phyloP scores from a whole-genome alignment of 2,113 vertebrate genomes.

The Motacilla alba region DNA sequence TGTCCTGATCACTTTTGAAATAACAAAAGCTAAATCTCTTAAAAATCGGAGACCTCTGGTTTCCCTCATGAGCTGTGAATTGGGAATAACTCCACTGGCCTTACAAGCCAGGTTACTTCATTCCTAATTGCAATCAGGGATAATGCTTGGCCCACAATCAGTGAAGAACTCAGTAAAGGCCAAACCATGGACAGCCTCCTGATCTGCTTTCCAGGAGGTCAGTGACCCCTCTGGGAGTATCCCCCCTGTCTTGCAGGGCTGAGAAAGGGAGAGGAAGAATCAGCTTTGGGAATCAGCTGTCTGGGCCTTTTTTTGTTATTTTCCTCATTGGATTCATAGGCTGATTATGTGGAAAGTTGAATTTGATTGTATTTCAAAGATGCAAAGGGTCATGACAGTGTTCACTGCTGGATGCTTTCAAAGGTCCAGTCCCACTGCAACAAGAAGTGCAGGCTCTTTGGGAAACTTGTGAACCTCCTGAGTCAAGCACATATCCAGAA shows the following conservation, averaged over 20 bases:
- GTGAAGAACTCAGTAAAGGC: not conserved
- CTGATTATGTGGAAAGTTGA: not conserved
- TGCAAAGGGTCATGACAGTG: not conserved
- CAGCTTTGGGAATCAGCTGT: not conserved
- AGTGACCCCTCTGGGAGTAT: not conserved
- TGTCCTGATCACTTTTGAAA: not conserved
- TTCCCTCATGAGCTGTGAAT: not conserved
- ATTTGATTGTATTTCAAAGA: not conserved
- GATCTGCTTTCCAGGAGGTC: not conserved
- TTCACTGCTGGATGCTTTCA: not conserved
- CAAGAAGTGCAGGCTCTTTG: not conserved
- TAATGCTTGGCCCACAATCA: not conserved
- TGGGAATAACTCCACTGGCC: not conserved
- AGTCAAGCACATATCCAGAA: not conserved
- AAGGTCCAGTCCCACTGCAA: not conserved
- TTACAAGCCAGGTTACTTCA: not conserved
- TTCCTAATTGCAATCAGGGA: not conserved
- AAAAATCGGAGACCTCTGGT: not conserved
- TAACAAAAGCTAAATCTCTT: not conserved
- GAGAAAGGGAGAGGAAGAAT: not conserved
- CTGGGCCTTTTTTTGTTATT: not conserved
- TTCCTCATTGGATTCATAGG: not conserved
- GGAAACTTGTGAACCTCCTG: not conserved
- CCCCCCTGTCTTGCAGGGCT: not conserved
- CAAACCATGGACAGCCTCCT: not conserved